phyloP scores from a whole-genome alignment of 2,888 invertebrate species.

The Cordilura impudica region DNA sequence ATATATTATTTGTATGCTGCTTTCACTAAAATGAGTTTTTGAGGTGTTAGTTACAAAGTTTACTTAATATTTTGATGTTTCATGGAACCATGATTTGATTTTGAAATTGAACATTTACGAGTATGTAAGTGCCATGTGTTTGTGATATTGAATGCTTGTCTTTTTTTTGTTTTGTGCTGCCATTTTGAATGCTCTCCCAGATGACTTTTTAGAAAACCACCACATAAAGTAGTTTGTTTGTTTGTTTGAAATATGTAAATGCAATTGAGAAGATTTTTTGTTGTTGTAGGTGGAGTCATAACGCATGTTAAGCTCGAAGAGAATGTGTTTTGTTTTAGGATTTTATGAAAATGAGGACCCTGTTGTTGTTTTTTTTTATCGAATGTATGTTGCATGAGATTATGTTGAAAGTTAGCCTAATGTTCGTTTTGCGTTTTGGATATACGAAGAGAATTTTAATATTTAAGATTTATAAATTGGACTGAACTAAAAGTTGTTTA shows the following conservation, averaged over 20 bases:
- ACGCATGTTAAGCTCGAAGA: conserved; percentile 18
- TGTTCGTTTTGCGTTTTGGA: not conserved
- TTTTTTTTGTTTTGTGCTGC: conserved; percentile 39
- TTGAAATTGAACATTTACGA: conserved; percentile 22
- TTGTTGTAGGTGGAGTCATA: not conserved
- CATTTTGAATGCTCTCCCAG: conserved; percentile 28
- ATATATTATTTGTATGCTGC: too few species aligned
- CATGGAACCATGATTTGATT: conserved; percentile 53
- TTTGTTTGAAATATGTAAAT: conserved; percentile 14
- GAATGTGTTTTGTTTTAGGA: conserved; percentile 15
- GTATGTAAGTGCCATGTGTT: conserved; percentile 55
- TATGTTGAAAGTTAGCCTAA: not conserved
- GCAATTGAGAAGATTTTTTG: conserved; percentile 17
- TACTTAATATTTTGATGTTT: conserved; percentile 26
- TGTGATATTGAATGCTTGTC: conserved; percentile 55
- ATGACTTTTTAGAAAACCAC: conserved; percentile 37
- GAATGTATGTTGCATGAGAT: not conserved
- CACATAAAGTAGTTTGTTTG: conserved; percentile 32
- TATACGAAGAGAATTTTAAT: not conserved
- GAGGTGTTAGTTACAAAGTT: conserved; percentile 51
- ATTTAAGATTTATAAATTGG: too few species aligned
- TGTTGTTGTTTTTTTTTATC: not conserved
- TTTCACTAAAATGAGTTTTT: too few species aligned
- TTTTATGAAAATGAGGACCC: not conserved
- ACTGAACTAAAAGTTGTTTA: not conserved